These are phyloP conservation scores for Trachelus tabidus DNA, from an alignment of 2,888 invertebrate genomes.

Conservation along the genomic window DNA sequence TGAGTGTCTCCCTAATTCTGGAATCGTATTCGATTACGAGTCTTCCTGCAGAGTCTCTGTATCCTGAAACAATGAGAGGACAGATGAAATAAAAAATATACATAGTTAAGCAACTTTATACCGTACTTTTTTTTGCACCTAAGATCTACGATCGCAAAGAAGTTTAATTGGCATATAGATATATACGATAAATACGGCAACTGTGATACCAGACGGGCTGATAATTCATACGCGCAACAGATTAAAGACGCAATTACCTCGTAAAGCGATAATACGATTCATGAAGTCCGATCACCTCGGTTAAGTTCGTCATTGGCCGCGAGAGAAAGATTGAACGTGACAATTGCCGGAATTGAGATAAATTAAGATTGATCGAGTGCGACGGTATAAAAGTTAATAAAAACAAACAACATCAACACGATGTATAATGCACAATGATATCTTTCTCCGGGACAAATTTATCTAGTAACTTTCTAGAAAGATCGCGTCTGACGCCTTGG, in stretches of 20 bases:
- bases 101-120: background rate
- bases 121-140: background rate
- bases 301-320: no score
- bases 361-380: no score
- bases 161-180: background rate
- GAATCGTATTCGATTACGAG: slow-evolving; percentile 76
- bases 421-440: no score
- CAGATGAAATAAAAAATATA: slow-evolving; percentile 30
- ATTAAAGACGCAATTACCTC: slow-evolving; percentile 47
- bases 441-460: no score
- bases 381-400: no score
- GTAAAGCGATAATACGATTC: slow-evolving; percentile 42
- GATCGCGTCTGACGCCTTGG: no score
- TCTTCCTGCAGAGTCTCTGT: slow-evolving; percentile 73
- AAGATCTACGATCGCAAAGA: background rate
- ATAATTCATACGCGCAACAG: slow-evolving; percentile 48
- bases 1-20: slow-evolving; percentile 71
- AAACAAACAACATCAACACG: no score
- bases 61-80: slow-evolving; percentile 70
- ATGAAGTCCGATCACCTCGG: slow-evolving; percentile 22
- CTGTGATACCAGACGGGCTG: slow-evolving; percentile 32
- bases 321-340: no score
- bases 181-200: slow-evolving; percentile 15
- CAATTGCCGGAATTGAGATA: no score
- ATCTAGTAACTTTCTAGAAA: no score